phyloP scores from a whole-genome alignment of 2,888 invertebrate genomes.

The Melanchra persicariae region DNA sequence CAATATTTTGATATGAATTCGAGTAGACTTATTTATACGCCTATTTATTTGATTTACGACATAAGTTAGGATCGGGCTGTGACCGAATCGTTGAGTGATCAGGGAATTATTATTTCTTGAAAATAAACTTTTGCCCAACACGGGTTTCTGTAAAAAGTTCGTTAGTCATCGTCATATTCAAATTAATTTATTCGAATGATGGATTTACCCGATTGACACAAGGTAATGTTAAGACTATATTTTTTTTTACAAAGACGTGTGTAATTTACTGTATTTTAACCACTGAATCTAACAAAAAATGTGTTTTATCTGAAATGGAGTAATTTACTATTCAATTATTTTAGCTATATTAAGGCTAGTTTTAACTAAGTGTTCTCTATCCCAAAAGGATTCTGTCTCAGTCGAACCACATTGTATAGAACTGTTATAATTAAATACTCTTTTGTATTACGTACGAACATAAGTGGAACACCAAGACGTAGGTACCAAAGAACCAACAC shows the following conservation, averaged over 20 bases:
- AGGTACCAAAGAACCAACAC: constrained; percentile 84
- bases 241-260: not conserved
- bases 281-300: not conserved
- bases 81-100: constrained; percentile 27
- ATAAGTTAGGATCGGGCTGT: constrained; percentile 20
- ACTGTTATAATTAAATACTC: constrained; percentile 53
- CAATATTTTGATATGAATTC: constrained; percentile 26
- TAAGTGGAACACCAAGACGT: constrained; percentile 53
- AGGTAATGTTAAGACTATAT: not conserved
- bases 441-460: constrained; percentile 39
- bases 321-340: not conserved
- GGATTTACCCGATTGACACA: not conserved
- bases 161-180: constrained; percentile 5
- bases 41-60: constrained; percentile 57
- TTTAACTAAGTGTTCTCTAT: not conserved
- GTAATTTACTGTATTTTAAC: no score
- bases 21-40: constrained; percentile 43
- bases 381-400: constrained; percentile 25
- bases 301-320: no score
- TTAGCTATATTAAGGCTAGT: not conserved
- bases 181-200: not conserved
- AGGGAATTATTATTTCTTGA: constrained; percentile 4
- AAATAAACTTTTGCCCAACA: constrained; percentile 7
- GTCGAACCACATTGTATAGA: constrained; percentile 11
- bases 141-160: not conserved